Conservation (phyloP, 2,888 invertebrate genomes). For the Adelphocoris suturalis region DNA sequence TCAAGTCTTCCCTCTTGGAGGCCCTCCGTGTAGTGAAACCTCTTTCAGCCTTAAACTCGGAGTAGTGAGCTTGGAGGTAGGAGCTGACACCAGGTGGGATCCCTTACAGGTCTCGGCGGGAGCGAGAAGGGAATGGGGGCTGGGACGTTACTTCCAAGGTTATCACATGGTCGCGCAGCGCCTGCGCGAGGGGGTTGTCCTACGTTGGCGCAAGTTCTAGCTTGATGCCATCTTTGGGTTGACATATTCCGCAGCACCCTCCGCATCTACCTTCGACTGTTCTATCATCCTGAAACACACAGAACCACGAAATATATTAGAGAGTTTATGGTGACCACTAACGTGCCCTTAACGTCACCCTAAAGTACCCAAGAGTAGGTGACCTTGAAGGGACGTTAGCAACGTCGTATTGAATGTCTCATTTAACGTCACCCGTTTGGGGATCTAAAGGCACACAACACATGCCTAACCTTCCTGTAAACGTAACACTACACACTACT, state of each 20-base stretch:
- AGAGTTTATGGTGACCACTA: no score
- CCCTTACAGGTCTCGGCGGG: background rate
- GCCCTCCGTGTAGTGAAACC: background rate
- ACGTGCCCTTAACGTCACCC: no score
- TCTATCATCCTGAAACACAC: constrained; percentile 80
- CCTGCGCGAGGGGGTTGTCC: background rate
- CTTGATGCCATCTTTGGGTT: constrained; percentile 75
- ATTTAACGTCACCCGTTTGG: no score
- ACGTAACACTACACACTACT: no score
- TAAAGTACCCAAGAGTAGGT: no score
- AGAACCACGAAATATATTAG: background rate
- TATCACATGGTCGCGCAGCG: background rate
- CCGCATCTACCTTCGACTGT: constrained; percentile 85
- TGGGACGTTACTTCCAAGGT: background rate
- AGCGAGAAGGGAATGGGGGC: background rate
- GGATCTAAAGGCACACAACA: no score
- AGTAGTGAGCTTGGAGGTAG: background rate
- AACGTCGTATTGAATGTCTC: no score
- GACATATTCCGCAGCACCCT: constrained; percentile 86
- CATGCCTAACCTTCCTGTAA: no score
- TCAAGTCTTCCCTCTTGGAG: constrained; percentile 33
- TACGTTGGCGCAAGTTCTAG: constrained; percentile 76
- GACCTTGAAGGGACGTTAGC: no score
- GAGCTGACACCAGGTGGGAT: background rate
- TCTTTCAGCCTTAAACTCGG: background rate